These are phyloP conservation scores for Colius striatus DNA, from an alignment of 2,113 vertebrate genomes.

Conservation along the genomic window DNA sequence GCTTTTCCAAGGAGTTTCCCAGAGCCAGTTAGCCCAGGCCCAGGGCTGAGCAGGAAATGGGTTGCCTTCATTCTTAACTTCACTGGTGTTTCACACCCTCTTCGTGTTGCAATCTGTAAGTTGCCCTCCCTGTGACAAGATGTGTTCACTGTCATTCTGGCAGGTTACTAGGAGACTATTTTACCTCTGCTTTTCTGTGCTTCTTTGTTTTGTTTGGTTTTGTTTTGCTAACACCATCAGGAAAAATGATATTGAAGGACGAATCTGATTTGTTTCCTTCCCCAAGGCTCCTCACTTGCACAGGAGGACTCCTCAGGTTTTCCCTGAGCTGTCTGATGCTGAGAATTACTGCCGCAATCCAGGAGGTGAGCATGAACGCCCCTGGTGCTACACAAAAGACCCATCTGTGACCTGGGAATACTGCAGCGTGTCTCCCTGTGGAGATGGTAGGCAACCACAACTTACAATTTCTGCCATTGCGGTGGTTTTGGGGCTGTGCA, in stretches of 20 bases:
- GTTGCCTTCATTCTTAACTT: neutral
- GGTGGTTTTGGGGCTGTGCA: neutral
- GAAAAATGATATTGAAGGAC: neutral
- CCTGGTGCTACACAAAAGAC: constrained; percentile 89
- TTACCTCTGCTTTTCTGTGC: neutral
- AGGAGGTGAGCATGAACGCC: constrained; percentile 84
- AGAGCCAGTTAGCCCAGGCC: neutral
- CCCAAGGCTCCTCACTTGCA: constrained; percentile 84
- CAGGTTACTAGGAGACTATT: neutral
- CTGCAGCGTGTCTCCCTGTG: constrained; percentile 82
- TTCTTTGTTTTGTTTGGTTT: neutral
- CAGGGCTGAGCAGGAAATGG: neutral
- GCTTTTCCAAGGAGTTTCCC: neutral
- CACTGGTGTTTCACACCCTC: neutral
- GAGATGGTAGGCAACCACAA: constrained; percentile 53
- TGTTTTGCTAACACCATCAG: neutral
- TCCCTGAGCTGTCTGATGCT: constrained; percentile 85
- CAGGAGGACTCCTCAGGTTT: constrained; percentile 81
- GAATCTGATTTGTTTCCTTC: neutral
- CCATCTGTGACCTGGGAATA: constrained; percentile 88
- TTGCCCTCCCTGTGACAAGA: neutral
- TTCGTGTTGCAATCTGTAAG: neutral
- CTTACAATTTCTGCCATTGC: neutral
- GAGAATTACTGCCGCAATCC: constrained; percentile 90
- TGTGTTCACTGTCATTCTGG: neutral